A percentile compares a stretch with the other conserved stretches of the same genome.
Evolutionary conservation across 2,797 vertebrate species (phyloP).

Genomic region (Phrynocephalus forsythii): DNA sequence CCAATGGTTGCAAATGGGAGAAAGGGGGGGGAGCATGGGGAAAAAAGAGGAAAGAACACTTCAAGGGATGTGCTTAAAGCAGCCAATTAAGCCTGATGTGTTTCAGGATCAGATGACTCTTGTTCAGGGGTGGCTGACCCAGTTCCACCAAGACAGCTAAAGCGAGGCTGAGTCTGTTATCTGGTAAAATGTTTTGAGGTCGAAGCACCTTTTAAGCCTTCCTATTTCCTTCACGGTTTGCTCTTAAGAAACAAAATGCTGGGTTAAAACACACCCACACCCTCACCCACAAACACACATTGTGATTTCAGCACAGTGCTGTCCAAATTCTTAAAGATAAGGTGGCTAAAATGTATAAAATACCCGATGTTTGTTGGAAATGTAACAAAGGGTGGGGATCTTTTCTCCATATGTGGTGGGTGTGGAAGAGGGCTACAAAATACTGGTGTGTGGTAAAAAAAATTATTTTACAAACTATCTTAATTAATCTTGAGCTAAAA

Average conservation of each 20-base stretch:
- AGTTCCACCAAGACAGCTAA: background rate
- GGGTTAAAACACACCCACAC: background rate
- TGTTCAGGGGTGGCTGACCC: background rate
- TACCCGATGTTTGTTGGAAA: too few relatives aligned
- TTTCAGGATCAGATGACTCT: slow-evolving; percentile 2
- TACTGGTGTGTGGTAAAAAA: too few relatives aligned
- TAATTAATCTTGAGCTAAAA: too few relatives aligned
- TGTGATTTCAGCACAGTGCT: background rate
- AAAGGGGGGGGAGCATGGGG: too few relatives aligned
- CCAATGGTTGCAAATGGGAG: too few relatives aligned
- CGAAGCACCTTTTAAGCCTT: background rate
- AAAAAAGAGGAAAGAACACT: too few relatives aligned
- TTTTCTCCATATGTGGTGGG: too few relatives aligned
- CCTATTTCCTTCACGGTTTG: background rate
- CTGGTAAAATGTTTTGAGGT: background rate
- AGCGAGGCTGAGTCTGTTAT: background rate
- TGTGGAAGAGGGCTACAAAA: too few relatives aligned
- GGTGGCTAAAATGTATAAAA: too few relatives aligned
- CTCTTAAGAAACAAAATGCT: background rate
- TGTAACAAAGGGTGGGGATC: too few relatives aligned
- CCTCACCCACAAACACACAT: too few relatives aligned
- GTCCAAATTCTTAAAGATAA: background rate
- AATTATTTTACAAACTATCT: too few relatives aligned
- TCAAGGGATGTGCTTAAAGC: background rate
- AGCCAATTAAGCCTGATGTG: background rate